Evolutionary conservation across 2,113 vertebrate genomes (phyloP), one percentile per base, ranked within the genome.

Genomic region (Brachionichthys hirsutus): DNA sequence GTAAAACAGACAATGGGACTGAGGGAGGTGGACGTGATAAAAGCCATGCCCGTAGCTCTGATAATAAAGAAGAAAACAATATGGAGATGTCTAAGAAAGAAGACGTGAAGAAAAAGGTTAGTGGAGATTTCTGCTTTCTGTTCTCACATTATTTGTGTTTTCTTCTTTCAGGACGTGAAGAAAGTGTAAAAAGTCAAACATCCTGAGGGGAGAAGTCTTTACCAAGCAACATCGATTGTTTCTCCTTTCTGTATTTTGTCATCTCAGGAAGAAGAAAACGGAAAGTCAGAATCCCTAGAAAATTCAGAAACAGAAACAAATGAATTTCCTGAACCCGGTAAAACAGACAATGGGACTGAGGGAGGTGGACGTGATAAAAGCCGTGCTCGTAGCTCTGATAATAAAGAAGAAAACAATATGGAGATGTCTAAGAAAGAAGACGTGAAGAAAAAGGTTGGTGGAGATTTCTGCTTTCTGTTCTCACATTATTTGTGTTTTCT

Each of bases 361-460:
- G 48, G 51, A n/a, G 13, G 34, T 15, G 51, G 49, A 54, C 20
- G 15, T 20, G 59, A 70, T 2, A 34, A 60, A 20, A 34, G 3
- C 2, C n/a, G 14, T 19, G 45, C 9, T 50, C 34, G 56, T 47
- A 47, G 62, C 12, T 16, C 77, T 48, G 38, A 62, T 44, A 47
- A 62, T 12, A 16, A 79, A n/a, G 61, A 80, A 57, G 50, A 62
- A 42, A 75, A 52, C 17, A 7, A 59, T 44, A 10, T 17, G 34
- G 53, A 18, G 9, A 50, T 7, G 14, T 70, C 49, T 11, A 61
- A 54, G 7, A 47, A 77, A 2, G 30, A 71, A 9, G 45, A 73
- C 3, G 55, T 54, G 19, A 62, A 80, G 17, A 36, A 54, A 63
- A 80, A 88, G 87, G 91, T 85, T 73, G 52, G 64, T 68, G 7